Base-by-base conservation (phyloP, 1,140 invertebrate genomes). In the Hylaeus volcanicus region DNA sequence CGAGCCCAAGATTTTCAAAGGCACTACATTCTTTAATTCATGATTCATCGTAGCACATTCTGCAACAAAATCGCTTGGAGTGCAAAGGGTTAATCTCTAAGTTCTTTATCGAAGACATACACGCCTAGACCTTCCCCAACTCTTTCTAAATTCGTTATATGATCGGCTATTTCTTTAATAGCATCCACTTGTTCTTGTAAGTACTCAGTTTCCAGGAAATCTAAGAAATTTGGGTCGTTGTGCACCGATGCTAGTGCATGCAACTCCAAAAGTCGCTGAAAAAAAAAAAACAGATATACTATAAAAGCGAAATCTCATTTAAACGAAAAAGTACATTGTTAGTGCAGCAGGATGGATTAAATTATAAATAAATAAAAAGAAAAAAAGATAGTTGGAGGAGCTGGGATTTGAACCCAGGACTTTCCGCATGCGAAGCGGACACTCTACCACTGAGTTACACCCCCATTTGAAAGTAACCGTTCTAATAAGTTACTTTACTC, bases 121-220 rank as follows among this genome's bases (percentile, higher is more conserved):
- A 96, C 95, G 12, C 97, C 97, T 12, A 97, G 91, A 8, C 96
- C 96, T 87, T 94, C 94, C 2, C 96, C 96, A 41, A 96, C 95
- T 79, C 96, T 93, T 83, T 95, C 95, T 80, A 97, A 91, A 88
- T 96, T 96, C 1, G 96, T 95, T 12, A 97, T 94, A 85, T 96
- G 94, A 90, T 96, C 95, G 3, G 95, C 94, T 8, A 98, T 93
- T 85, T 96, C 94, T 87, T 97, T 96, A 71, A 97, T 96, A 2
- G 95, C 94, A 82, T 97, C 96, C 6, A 97, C 96, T 93, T 97
- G 96, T 87, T 97, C 96, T 86, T 95, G 94, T 48, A 97, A 88
- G 86, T 95, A 97, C 87, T 96, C 94, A 0, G 93, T 94, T 90
- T 97, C 96, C 73, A 97, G 89, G 85, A 96, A 97, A 88, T 97